Conservation (phyloP, 2,797 vertebrate species). For the Acropternis orthonyx region DNA sequence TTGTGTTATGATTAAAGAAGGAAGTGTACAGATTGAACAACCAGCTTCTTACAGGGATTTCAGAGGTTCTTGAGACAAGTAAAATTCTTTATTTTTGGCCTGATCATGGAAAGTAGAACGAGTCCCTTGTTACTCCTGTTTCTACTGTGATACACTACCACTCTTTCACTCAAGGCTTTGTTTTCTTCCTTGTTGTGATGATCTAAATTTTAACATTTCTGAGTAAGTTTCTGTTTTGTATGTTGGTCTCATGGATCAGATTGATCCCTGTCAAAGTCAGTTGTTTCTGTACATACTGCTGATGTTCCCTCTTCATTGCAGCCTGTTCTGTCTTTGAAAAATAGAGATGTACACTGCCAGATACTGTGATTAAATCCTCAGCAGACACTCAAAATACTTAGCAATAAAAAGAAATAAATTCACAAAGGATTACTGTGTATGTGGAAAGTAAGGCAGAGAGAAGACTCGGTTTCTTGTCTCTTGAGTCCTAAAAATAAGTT, state of each 20-base stretch:
- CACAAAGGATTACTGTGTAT: background rate
- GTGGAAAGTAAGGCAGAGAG: background rate
- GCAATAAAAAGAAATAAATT: constrained; percentile 14
- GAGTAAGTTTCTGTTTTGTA: background rate
- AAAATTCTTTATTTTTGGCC: background rate
- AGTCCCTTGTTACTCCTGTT: background rate
- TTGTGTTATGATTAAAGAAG: background rate
- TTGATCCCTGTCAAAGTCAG: background rate
- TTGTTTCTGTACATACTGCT: background rate
- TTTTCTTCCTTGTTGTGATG: background rate
- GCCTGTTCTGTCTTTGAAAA: background rate
- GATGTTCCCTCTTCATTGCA: background rate
- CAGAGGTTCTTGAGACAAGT: background rate
- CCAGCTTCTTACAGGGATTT: background rate
- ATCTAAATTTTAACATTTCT: background rate
- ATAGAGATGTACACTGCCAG: background rate
- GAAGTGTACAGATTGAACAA: background rate
- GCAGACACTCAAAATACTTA: background rate
- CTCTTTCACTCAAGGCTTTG: background rate
- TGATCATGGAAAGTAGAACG: background rate
- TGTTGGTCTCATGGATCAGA: background rate
- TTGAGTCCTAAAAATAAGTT: background rate
- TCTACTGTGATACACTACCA: background rate
- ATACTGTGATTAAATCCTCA: background rate
- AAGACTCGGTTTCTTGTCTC: background rate